Conservation (phyloP, 2,113 vertebrate genomes). For the Alosa alosa region DNA sequence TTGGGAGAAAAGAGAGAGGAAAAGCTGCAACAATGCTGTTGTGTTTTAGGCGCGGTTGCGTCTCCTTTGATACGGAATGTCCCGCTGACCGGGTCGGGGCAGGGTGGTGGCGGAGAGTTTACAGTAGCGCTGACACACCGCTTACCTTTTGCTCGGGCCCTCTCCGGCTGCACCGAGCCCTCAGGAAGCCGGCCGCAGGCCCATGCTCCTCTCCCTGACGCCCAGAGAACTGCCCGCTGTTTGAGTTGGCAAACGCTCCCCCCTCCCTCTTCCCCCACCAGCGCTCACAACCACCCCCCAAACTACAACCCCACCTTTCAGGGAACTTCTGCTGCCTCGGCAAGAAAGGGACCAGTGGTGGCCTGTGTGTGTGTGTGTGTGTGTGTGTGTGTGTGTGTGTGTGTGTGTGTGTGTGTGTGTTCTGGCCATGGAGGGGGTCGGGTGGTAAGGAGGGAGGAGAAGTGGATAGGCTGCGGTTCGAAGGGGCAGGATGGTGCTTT, state of each 20-base stretch:
- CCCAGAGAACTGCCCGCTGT: conserved; percentile 82
- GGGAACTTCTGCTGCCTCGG: conserved; percentile 92
- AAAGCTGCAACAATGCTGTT: conserved; percentile 49
- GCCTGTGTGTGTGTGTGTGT: conserved; percentile 34
- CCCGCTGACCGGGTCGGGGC: conserved; percentile 72
- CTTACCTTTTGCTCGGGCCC: conserved; percentile 85
- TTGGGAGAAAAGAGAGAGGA: conserved; percentile 29
- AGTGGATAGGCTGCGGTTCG: not conserved
- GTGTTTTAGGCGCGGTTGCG: conserved; percentile 64
- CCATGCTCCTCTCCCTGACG: conserved; percentile 84
- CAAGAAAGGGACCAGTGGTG: conserved; percentile 84
- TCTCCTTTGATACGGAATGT: conserved; percentile 75
- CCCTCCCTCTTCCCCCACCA: conserved; percentile 55
- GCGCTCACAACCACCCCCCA: no score
- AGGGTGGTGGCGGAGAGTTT: conserved; percentile 75
- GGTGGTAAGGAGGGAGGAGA: not conserved
- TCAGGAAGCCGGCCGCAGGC: conserved; percentile 85
- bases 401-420: not conserved
- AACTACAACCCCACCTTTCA: conserved; percentile 69
- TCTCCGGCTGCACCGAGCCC: conserved; percentile 91
- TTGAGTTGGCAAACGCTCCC: conserved; percentile 89
- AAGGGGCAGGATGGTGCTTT: conserved; percentile 82
- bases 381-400: conserved; percentile 1
- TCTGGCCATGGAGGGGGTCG: not conserved
- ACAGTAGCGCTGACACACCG: conserved; percentile 87